Base-by-base conservation (phyloP, 2,888 invertebrate genomes). In the Clepsis dumicolana region DNA sequence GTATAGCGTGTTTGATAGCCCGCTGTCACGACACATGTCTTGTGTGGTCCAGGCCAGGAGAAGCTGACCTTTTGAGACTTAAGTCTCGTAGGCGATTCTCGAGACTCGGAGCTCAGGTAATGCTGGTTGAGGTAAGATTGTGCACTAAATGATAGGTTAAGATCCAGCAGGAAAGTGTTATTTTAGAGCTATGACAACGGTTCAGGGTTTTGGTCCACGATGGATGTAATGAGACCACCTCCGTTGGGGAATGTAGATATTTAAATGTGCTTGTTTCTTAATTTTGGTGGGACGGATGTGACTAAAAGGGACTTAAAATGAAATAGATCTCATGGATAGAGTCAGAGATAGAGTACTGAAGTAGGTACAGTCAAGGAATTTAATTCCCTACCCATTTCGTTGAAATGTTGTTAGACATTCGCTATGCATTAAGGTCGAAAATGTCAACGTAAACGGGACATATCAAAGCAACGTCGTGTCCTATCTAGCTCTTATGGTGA, bases 61-160 rank as follows among this genome's bases (percentile, higher is more conserved):
- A 77, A 38, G 21, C 8, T 56, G 50, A 38, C 3, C 62, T 27
- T 4, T 3, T 38, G 12, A 2, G 38, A 27, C 12, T 10, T 5
- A 4, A n/a, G 52, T 27, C 12, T 48, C 12, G 10, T 21, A 2
- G 2, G 21, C 21, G 21, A 21, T 24, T 35, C 2, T 1, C 0
- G n/a, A 7, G 7, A 7, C 14, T 7, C 4, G 21, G 7, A n/a
- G 25, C 8, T 35, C 54, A 27, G 21, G 27, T 35, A 32, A 16
- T 21, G 32, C 7, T 50, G 67, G 62, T 50, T 2, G 7, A 12
- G 10, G 4, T 25, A 53, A 50, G 38, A 63, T 41, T 24, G 57
- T 64, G 38, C 32, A 81, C 78, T 79, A 88, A 89, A 89, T 89
- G 86, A 88, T 85, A 86, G 84, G 77, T 79, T 78, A 18, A n/a